phyloP scores from a whole-genome alignment of 1,140 invertebrate genomes.

The Nasonia giraulti region DNA sequence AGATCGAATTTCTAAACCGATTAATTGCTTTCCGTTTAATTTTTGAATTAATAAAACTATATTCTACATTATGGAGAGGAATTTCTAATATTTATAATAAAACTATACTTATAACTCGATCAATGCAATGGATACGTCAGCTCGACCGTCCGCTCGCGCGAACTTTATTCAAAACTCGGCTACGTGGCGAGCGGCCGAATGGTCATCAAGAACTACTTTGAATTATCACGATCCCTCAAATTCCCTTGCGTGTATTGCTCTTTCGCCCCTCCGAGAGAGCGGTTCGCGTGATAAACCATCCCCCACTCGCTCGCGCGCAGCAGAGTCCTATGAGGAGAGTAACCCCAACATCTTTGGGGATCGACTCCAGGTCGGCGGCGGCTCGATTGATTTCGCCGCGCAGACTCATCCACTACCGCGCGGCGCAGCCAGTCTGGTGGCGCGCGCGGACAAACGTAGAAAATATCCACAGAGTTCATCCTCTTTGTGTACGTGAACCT shows the following conservation, averaged over 20 bases:
- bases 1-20: too few species aligned
- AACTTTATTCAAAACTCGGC: background rate
- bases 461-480: background rate
- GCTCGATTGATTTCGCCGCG: background rate
- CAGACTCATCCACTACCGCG: constrained; percentile 2
- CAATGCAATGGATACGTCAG: too few species aligned
- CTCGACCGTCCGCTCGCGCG: too few species aligned
- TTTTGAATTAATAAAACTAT: too few species aligned
- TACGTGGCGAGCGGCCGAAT: background rate
- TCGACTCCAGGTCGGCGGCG: too few species aligned
- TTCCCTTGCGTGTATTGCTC: background rate
- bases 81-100: too few species aligned
- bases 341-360: background rate
- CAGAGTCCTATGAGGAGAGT: background rate
- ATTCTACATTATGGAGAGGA: too few species aligned
- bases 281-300: background rate
- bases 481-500: background rate
- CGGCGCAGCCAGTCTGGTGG: too few species aligned
- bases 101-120: too few species aligned
- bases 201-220: background rate
- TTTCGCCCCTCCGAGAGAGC: background rate
- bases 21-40: too few species aligned
- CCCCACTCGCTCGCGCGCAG: background rate
- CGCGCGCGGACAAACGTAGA: background rate
- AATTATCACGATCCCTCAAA: background rate